phyloP scores from a whole-genome alignment of 2,797 vertebrate genomes.

The Botia kubotai region DNA sequence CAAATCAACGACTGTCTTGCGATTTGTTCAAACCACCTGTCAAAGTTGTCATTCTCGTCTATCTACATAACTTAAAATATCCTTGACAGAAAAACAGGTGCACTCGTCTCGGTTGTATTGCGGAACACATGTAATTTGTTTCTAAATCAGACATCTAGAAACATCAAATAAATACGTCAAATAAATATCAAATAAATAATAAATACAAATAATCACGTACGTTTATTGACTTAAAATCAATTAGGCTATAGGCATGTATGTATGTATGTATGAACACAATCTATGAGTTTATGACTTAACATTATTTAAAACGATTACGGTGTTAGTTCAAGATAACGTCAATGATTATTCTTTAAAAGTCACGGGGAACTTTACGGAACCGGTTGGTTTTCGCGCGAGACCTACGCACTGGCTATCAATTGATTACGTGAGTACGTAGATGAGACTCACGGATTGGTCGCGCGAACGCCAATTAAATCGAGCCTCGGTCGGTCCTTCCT shows the following conservation, averaged over 20 bases:
- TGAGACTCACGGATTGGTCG: conserved; percentile 49
- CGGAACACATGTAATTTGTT: background rate
- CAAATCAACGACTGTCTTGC: conserved; percentile 24
- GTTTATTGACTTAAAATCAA: too few relatives aligned
- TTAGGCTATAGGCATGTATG: too few relatives aligned
- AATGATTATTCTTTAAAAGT: background rate
- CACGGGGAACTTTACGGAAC: background rate
- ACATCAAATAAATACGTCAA: background rate
- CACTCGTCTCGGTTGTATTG: background rate
- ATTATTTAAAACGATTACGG: background rate
- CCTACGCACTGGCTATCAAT: conserved; percentile 46
- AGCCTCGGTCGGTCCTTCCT: conserved; percentile 47
- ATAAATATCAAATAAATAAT: too few relatives aligned
- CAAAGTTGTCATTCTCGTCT: conserved; percentile 38
- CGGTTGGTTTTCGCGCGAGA: conserved; percentile 45
- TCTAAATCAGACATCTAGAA: background rate
- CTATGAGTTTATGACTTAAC: too few relatives aligned
- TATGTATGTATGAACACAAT: too few relatives aligned
- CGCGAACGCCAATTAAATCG: conserved; percentile 69
- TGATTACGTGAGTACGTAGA: conserved; percentile 52
- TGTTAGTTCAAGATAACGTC: too few relatives aligned
- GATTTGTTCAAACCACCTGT: conserved; percentile 18
- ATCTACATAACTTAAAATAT: conserved; percentile 36
- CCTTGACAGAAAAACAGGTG: conserved; percentile 10
- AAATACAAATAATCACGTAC: too few relatives aligned